Evolutionary conservation across 2,113 vertebrate genomes (phyloP), one percentile per base, ranked within the genome.

Genomic region (Anhinga rufa): DNA sequence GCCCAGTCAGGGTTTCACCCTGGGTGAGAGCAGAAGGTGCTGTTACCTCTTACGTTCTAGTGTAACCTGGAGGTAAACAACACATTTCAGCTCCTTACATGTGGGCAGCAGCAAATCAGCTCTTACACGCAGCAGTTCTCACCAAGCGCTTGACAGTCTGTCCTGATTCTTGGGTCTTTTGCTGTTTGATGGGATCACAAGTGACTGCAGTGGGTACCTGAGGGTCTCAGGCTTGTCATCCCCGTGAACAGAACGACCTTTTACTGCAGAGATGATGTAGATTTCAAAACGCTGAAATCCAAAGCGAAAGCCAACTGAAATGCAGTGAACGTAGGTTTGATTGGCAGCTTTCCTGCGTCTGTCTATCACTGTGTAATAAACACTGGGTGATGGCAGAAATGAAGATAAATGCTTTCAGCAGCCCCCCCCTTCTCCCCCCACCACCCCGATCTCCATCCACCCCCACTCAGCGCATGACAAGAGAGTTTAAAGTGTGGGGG

Each of bases 321-420:
- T 98, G 96, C 98, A 97, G 91, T 70, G 95, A 98, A 98, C 14
- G 97, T 98, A 98, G 98, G 98, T 98, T 98, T 98, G 98, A 98
- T 68, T 98, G 98, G 98, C 98, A 98, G 98, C 97, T 98, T 98
- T 98, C 96, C 97, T 98, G 97, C 95, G 95, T 97, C 98, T 98
- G 98, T 98, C 98, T 97, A 97, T 98, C 98, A 98, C 88, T 95
- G 97, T 88, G 97, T 98, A 98, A 98, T 97, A 98, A 98, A 98
- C 98, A 98, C 95, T 96, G 95, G 84, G 96, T 97, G 97, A 98
- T 97, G 97, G 97, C 95, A 98, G 97, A 97, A 98, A 98, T 77
- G 97, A 98, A 98, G 98, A 98, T 96, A 97, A 98, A 98, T 96
- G 98, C 97, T 98, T 98, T 98, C 95, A 98, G 96, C 94, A 98